phyloP scores from a whole-genome alignment of 2,113 vertebrate genomes.

The Nothocercus julius region DNA sequence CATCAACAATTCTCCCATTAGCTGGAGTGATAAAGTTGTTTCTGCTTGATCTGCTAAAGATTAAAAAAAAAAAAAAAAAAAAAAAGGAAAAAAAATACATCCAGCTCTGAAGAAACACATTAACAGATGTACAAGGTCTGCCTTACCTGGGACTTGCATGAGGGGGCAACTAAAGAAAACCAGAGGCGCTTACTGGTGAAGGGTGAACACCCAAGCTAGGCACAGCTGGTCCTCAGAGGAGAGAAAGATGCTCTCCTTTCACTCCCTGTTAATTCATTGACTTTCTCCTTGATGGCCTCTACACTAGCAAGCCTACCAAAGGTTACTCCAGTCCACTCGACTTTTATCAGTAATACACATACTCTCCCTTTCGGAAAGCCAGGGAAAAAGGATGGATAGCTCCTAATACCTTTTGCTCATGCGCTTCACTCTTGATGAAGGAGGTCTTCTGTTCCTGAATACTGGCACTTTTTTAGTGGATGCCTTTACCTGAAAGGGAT shows the following conservation, averaged over 20 bases:
- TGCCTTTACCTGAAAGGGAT: conserved; percentile 33
- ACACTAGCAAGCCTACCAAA: not conserved
- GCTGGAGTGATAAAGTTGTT: conserved; percentile 68
- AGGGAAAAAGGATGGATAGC: not conserved
- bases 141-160: not conserved
- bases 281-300: too few relatives aligned
- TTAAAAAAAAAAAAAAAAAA: not conserved
- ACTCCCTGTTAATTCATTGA: not conserved
- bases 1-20: conserved; percentile 19
- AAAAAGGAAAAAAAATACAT: not conserved
- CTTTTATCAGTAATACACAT: not conserved
- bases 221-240: not conserved
- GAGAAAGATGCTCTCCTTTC: rapidly evolving
- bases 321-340: not conserved
- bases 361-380: not conserved
- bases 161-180: not conserved
- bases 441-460: conserved; percentile 26
- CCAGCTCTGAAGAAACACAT: not conserved
- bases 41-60: conserved; percentile 68
- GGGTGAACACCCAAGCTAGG: not conserved
- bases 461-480: conserved; percentile 7
- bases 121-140: not conserved
- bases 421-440: not conserved
- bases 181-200: not conserved
- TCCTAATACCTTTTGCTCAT: conserved; percentile 18